Base-by-base conservation (phyloP, 2,797 vertebrate genomes). In the Hapalemur alaotrensis region DNA sequence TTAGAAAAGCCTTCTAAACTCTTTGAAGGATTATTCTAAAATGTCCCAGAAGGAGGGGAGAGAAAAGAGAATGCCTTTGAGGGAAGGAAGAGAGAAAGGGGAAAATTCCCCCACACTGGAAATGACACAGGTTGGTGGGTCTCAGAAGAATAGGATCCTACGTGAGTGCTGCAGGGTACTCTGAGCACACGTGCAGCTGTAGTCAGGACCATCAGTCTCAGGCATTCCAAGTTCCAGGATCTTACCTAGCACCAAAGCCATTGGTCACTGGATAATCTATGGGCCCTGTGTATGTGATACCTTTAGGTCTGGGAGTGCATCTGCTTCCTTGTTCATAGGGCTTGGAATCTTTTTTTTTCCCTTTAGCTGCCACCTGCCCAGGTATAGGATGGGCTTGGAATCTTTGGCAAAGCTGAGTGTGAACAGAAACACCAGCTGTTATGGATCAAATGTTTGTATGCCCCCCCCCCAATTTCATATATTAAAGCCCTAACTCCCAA, bases 21-120 rank as follows among this genome's bases (percentile, higher is more conserved):
- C 41, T 79, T 80, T 81, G 59, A 89, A 91, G 59, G 41, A 76
- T 86, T 78, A 70, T 93, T 95, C 48, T 72, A 46, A 89, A 38
- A 30, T 91, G 28, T 89, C 65, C 82, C 59, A 69, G 48, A n/a
- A 81, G 46, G 30, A 81, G 15, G 5, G 38, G 41, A 79, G 12
- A 79, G 35, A 88, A 48, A 78, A 84, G n/a, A 67, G 38, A 93
- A 91, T 72, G 61, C 61, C 69, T 95, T 76, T 91, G 63, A 95
- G 63, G 35, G 17, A 30, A 89, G 86, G n/a, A 70, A 50, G 43
- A 67, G 4, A 61, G 22, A 67, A 92, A 70, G 30, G 13, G 22
- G 5, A 23, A 87, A 65, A 83, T 81, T 50, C 28, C 22, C 41
- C 7, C 1, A 38, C 38, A 35, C 1, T 73, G 50, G 73, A 88